These are phyloP conservation scores for Cetonia aurata DNA, from an alignment of 2,888 invertebrate species.

Conservation along the genomic window DNA sequence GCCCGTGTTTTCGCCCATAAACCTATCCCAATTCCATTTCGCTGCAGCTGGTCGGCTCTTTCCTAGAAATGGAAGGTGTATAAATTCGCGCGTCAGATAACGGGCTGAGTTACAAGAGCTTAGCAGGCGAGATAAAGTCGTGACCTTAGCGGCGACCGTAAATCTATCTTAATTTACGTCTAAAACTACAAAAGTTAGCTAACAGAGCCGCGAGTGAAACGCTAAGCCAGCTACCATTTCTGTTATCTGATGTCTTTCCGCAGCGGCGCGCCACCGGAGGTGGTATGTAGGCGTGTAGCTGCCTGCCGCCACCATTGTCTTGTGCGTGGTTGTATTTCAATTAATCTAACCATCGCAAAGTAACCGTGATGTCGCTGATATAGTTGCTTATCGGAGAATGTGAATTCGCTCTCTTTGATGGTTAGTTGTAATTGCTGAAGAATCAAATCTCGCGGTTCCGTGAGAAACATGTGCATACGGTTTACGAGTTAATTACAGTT, in stretches of 20 bases:
- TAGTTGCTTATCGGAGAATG: slow-evolving; percentile 11
- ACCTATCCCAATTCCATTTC: slow-evolving; percentile 11
- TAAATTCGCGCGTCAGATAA: slow-evolving; percentile 41
- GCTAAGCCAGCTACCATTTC: slow-evolving; percentile 25
- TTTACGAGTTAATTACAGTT: too few relatives aligned
- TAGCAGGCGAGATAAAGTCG: slow-evolving; percentile 39
- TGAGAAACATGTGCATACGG: not conserved
- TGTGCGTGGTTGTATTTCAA: slow-evolving; percentile 22
- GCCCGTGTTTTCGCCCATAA: slow-evolving; percentile 3
- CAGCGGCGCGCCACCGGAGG: slow-evolving; percentile 8
- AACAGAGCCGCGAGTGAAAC: slow-evolving; percentile 34
- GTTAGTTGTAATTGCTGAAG: slow-evolving; percentile 12
- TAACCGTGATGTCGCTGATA: not conserved
- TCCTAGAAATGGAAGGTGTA: slow-evolving; percentile 35
- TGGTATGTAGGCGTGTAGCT: slow-evolving; percentile 8
- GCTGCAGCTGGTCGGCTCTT: slow-evolving; percentile 17
- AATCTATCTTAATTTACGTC: slow-evolving; percentile 43
- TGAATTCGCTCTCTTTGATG: slow-evolving; percentile 17
- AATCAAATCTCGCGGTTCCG: slow-evolving; percentile 1
- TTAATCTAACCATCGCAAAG: slow-evolving; percentile 26
- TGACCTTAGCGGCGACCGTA: slow-evolving; percentile 34
- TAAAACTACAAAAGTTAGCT: slow-evolving; percentile 36
- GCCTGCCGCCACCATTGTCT: not conserved
- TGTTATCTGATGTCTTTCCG: slow-evolving; percentile 34
- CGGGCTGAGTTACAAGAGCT: slow-evolving; percentile 37